Evolutionary conservation across 2,797 vertebrate genomes (phyloP).

Genomic region (Hephaestus fuliginosus): DNA sequence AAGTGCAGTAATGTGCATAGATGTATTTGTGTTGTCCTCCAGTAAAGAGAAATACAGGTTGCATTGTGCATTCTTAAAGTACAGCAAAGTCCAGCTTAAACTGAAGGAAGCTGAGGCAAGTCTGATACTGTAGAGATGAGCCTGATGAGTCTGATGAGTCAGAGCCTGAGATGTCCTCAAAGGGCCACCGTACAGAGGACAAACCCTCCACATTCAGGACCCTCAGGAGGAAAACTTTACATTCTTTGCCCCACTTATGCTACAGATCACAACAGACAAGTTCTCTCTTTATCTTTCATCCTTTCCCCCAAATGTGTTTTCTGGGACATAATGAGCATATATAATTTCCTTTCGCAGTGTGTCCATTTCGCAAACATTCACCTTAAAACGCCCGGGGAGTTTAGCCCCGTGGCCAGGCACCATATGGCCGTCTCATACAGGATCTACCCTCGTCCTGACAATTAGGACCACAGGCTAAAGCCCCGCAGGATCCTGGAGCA

Average conservation of each 20-base stretch:
- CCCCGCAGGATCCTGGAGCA: conserved; percentile 67
- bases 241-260: not conserved
- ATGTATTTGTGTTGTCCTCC: not conserved
- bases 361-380: conserved; percentile 50
- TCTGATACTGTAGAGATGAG: not conserved
- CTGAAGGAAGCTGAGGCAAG: not conserved
- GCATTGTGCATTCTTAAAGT: not conserved
- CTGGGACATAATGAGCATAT: not conserved
- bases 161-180: not conserved
- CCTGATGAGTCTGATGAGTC: not conserved
- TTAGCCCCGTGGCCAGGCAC: conserved; percentile 58
- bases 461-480: conserved; percentile 73
- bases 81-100: not conserved
- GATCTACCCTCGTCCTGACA: conserved; percentile 67
- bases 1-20: too few relatives aligned
- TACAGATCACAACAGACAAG: not conserved
- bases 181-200: not conserved
- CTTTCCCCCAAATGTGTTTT: not conserved
- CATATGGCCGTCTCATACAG: conserved; percentile 72
- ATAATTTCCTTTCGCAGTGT: conserved; percentile 1
- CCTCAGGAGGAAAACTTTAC: not conserved
- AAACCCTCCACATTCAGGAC: not conserved
- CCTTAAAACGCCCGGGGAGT: conserved; percentile 62
- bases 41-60: not conserved
- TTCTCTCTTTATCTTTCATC: not conserved